A percentile compares a stretch with the other conserved stretches of the same genome.
These are phyloP conservation scores for Cotesia vestalis DNA, from an alignment of 1,140 invertebrate genomes.

Conservation along the genomic window DNA sequence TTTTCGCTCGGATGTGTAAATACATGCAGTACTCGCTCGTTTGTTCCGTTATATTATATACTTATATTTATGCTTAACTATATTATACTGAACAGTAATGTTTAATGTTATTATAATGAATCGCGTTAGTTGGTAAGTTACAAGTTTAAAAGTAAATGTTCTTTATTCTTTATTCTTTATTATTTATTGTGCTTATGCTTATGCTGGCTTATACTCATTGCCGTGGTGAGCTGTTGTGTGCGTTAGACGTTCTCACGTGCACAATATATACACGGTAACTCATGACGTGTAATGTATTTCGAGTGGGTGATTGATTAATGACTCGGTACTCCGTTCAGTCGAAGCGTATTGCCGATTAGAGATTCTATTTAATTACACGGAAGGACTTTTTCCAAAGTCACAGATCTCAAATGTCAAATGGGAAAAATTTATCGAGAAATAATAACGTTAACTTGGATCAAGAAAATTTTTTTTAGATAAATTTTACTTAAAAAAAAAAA, in stretches of 20 bases:
- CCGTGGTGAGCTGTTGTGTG: background rate
- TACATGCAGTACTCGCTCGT: background rate
- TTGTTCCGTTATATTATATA: background rate
- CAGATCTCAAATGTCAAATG: no score
- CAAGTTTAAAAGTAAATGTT: background rate
- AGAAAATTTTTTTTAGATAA: no score
- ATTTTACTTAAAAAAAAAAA: no score
- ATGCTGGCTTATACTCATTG: no score
- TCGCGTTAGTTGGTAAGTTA: conserved; percentile 7
- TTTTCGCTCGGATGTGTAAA: no score
- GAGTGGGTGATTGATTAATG: conserved; percentile 47
- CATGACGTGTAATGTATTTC: conserved; percentile 36
- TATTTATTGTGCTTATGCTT: no score
- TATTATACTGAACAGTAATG: background rate
- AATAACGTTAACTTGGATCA: no score
- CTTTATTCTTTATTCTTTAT: no score
- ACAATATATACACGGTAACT: background rate
- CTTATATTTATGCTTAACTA: background rate
- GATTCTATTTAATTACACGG: conserved; percentile 34
- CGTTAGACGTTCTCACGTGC: conserved; percentile 1
- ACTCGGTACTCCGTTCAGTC: conserved; percentile 37
- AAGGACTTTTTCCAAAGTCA: no score
- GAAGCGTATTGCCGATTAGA: conserved; percentile 48
- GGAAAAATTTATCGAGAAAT: no score
- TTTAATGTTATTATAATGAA: conserved; percentile 1